phyloP scores from a whole-genome alignment of 2,888 invertebrate genomes.

The Hyppa rectilinea region DNA sequence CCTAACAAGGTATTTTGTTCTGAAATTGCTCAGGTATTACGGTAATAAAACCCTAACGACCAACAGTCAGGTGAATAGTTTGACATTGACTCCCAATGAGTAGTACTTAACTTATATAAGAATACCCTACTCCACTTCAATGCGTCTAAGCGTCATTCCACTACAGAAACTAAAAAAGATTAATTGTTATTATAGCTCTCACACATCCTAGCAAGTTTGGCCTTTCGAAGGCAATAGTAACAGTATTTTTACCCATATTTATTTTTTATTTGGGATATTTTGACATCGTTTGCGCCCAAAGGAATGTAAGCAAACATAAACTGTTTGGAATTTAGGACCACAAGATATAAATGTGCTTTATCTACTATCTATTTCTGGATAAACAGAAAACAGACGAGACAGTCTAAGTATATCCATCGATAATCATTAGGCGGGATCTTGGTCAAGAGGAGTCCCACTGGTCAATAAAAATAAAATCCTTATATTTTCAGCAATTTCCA shows the following conservation, averaged over 20 bases:
- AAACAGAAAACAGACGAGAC: conserved; percentile 3
- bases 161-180: not conserved
- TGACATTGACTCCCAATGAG: conserved; percentile 24
- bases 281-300: not conserved
- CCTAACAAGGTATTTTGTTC: not conserved
- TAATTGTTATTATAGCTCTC: not conserved
- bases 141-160: not conserved
- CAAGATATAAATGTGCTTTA: not conserved
- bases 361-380: conserved; percentile 11
- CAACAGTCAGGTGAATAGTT: conserved; percentile 6
- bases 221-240: conserved; percentile 15
- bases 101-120: conserved; percentile 17
- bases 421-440: not conserved
- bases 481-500: not conserved
- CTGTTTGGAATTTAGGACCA: not conserved
- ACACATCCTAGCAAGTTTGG: not conserved
- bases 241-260: conserved; percentile 5
- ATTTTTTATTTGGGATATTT: not conserved
- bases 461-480: not conserved
- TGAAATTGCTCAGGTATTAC: not conserved
- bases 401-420: not conserved
- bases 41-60: conserved; percentile 31
- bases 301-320: not conserved
- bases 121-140: conserved; percentile 6
- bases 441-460: not conserved